Conservation (phyloP, 2,113 vertebrate genomes). For the Jacana jacana region DNA sequence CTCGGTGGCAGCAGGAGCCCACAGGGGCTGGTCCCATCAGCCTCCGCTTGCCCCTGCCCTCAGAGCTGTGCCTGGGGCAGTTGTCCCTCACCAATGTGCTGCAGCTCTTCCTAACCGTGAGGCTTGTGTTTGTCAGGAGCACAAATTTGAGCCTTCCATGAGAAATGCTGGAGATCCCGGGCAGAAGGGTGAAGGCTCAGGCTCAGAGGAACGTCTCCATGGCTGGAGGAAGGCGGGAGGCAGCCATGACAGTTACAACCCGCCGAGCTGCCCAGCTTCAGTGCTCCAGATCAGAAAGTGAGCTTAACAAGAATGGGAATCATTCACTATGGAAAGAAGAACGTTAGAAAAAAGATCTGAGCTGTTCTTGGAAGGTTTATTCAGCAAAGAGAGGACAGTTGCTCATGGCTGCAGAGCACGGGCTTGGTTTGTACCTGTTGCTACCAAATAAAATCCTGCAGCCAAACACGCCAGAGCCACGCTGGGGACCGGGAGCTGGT, state of each 20-base stretch:
- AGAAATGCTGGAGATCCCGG: neutral
- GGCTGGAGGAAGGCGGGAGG: neutral
- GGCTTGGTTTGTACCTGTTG: neutral
- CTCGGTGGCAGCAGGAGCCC: accelerated
- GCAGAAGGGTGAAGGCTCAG: neutral
- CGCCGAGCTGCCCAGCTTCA: neutral
- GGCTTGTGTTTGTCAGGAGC: neutral
- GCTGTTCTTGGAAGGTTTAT: neutral
- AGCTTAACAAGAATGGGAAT: neutral
- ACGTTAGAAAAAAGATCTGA: neutral
- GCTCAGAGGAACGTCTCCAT: neutral
- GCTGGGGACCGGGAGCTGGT: neutral
- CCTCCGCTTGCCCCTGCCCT: neutral
- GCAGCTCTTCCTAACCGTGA: neutral
- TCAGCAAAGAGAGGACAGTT: neutral
- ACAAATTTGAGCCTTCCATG: accelerated
- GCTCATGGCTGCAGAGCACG: neutral
- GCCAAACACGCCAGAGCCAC: neutral
- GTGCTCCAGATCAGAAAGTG: neutral
- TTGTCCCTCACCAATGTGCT: neutral
- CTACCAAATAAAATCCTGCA: neutral
- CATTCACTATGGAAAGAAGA: neutral
- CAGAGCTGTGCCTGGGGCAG: neutral
- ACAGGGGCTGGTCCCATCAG: accelerated
- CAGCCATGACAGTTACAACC: neutral